Evolutionary conservation across 2,888 invertebrate genomes (phyloP).

Genomic region (Meteorus cinctellus): DNA sequence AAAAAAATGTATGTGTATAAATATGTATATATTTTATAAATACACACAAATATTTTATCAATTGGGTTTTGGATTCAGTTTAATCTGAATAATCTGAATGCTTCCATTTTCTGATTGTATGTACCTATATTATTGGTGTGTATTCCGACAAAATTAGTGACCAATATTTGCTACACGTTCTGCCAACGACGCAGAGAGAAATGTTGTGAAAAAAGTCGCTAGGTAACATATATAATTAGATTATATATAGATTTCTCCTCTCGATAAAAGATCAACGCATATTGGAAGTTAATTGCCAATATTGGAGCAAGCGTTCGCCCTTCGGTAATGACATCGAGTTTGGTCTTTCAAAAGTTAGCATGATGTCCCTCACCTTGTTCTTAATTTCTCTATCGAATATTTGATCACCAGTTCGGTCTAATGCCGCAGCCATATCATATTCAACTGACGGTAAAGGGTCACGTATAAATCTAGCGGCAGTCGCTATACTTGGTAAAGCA

Average conservation of each 20-base stretch:
- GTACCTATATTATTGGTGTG: too few species aligned
- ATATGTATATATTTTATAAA: too few species aligned
- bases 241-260: background rate
- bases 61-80: too few species aligned
- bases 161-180: background rate
- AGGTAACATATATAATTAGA: background rate
- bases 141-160: too few species aligned
- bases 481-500: constrained; percentile 81
- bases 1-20: too few species aligned
- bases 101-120: too few species aligned
- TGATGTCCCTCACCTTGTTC: constrained; percentile 83
- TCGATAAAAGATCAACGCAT: constrained; percentile 56
- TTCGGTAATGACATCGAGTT: constrained; percentile 77
- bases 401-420: constrained; percentile 81
- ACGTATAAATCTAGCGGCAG: constrained; percentile 83
- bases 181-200: background rate
- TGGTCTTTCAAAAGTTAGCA: constrained; percentile 85
- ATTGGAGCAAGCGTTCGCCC: constrained; percentile 80
- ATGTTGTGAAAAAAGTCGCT: constrained; percentile 1
- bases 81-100: too few species aligned
- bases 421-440: constrained; percentile 79
- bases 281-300: constrained; percentile 77
- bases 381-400: constrained; percentile 86
- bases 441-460: constrained; percentile 81
- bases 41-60: too few species aligned